Conservation (phyloP, 2,797 vertebrate genomes). For the Myiotriccus ornatus region DNA sequence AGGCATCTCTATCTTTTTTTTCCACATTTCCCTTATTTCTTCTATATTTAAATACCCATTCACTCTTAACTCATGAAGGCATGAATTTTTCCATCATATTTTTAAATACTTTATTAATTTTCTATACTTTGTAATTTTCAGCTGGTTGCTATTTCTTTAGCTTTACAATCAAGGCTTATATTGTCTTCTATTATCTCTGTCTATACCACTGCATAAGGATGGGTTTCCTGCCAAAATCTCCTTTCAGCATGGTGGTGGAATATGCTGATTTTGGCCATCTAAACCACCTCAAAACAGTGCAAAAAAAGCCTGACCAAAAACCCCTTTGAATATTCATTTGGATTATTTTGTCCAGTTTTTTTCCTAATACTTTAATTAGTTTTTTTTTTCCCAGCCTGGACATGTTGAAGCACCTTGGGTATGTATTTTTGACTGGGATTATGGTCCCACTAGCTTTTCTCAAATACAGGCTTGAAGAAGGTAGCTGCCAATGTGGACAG, state of each 20-base stretch:
- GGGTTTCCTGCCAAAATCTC: neutral
- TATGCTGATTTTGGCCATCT: neutral
- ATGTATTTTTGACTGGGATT: neutral
- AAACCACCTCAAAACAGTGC: neutral
- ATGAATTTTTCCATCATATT: neutral
- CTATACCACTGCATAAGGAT: neutral
- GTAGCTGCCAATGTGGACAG: neutral
- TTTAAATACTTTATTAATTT: neutral
- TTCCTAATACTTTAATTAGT: neutral
- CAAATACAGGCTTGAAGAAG: neutral
- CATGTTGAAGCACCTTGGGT: neutral
- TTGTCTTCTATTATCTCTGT: neutral
- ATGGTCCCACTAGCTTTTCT: neutral
- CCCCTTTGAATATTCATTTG: neutral
- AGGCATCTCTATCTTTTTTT: neutral
- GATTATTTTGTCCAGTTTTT: neutral
- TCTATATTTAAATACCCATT: neutral
- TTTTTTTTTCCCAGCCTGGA: neutral
- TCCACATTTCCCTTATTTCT: neutral
- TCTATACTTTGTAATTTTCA: neutral
- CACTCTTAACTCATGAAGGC: neutral
- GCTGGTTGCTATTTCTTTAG: neutral
- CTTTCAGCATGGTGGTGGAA: neutral
- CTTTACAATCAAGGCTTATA: neutral
- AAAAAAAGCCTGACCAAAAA: neutral